phyloP scores from a whole-genome alignment of 1,140 invertebrate species.

The Anoplolepis gracilipes region DNA sequence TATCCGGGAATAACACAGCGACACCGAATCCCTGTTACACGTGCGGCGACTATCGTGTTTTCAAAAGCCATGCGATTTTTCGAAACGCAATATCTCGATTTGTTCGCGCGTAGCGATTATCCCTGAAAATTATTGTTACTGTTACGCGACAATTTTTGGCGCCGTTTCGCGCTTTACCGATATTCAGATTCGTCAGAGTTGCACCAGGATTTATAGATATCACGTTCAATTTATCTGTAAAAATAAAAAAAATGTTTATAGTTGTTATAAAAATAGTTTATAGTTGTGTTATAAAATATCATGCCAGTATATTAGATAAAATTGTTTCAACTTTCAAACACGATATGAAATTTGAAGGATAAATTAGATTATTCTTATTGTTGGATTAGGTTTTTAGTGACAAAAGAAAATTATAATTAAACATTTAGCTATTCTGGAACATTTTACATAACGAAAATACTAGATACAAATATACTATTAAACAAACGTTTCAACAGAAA shows the following conservation, averaged over 20 bases:
- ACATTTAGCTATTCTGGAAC: too few species aligned
- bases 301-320: neutral
- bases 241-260: conserved; percentile 22
- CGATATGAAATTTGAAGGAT: neutral
- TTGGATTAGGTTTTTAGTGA: neutral
- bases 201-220: conserved; percentile 24
- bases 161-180: conserved; percentile 39
- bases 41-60: conserved; percentile 56
- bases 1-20: conserved; percentile 54
- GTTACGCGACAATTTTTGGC: conserved; percentile 56
- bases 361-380: neutral
- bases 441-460: neutral
- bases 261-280: neutral
- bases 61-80: conserved; percentile 62
- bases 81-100: conserved; percentile 59
- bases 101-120: conserved; percentile 62
- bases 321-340: neutral
- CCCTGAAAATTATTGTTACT: conserved; percentile 62
- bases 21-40: conserved; percentile 59
- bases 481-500: neutral
- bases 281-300: neutral
- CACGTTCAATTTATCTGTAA: conserved; percentile 9
- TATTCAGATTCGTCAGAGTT: conserved; percentile 27
- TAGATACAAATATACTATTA: neutral
- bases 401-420: neutral